Percentiles rank a stretch among this genome's conserved stretches.
Conservation (phyloP, 2,888 invertebrate species). For the Drosophila demipolita region DNA sequence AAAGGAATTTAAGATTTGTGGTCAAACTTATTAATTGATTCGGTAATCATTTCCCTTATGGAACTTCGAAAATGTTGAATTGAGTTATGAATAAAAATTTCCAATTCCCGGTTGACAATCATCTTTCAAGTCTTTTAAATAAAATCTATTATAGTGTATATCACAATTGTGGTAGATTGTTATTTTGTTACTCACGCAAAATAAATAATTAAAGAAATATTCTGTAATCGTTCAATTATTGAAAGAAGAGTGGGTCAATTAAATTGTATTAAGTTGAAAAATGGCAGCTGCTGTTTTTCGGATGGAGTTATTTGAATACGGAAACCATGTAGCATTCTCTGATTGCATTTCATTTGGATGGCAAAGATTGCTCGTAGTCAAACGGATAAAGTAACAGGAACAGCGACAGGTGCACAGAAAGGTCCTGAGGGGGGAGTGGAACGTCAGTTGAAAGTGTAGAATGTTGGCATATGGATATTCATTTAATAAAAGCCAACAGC, state of each 20-base stretch:
- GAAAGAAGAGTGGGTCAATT: not conserved
- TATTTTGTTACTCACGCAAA: not conserved
- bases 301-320: slow-evolving; percentile 40
- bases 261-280: not conserved
- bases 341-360: slow-evolving; percentile 61
- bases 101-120: not conserved
- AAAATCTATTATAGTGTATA: not conserved
- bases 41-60: not conserved
- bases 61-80: not conserved
- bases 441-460: slow-evolving; percentile 1
- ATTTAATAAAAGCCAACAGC: slow-evolving; percentile 76
- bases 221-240: not conserved
- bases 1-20: not conserved
- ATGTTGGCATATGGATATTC: slow-evolving; percentile 60
- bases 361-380: slow-evolving; percentile 38
- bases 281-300: not conserved
- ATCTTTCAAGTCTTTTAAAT: not conserved
- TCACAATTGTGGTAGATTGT: not conserved
- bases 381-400: slow-evolving; percentile 14
- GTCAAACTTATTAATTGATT: not conserved
- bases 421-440: not conserved
- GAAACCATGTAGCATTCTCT: slow-evolving; percentile 42
- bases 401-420: not conserved
- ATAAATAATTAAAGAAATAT: not conserved
- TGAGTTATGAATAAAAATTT: not conserved